Conservation (phyloP, 1,140 invertebrate genomes). For the Vanessa tameamea region DNA sequence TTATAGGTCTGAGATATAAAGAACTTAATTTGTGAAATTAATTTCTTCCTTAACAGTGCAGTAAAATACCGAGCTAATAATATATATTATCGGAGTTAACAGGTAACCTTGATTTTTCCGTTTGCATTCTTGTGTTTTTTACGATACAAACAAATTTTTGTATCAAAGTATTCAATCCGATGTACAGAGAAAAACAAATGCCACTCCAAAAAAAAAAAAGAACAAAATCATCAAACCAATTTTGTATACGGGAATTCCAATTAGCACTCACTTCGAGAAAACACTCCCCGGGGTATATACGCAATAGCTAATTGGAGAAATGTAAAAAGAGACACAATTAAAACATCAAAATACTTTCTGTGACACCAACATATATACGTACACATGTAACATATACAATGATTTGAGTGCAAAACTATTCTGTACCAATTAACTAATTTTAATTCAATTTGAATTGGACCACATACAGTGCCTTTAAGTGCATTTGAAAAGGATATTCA, state of each 20-base stretch:
- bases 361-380: background rate
- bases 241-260: background rate
- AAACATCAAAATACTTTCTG: background rate
- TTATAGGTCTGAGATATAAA: no score
- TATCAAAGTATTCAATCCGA: background rate
- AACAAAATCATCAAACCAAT: background rate
- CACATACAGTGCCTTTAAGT: background rate
- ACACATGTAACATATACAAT: background rate
- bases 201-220: background rate
- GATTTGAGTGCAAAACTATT: background rate
- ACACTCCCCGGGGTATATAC: background rate
- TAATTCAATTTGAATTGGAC: background rate
- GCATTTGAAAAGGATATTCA: background rate
- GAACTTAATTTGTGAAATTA: no score
- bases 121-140: no score
- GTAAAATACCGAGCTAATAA: no score
- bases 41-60: no score
- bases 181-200: background rate
- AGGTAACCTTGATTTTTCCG: no score
- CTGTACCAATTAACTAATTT: background rate
- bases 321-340: background rate
- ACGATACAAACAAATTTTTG: background rate
- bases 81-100: no score
- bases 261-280: slow-evolving; percentile 3
- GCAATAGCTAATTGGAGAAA: background rate